Evolutionary conservation across 2,888 invertebrate genomes (phyloP).

Genomic region (Orchesella flavescens): DNA sequence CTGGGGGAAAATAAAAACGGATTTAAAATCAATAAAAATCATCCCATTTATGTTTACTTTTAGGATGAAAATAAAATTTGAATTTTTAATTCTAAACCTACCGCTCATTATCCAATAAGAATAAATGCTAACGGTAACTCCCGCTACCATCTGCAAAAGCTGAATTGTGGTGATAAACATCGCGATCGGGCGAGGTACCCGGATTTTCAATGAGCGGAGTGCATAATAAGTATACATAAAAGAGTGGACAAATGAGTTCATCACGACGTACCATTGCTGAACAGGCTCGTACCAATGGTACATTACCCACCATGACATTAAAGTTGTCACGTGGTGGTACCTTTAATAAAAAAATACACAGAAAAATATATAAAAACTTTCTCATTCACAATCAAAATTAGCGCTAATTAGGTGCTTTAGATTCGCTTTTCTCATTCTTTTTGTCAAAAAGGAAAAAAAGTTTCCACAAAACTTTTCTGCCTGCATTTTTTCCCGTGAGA

Average conservation of each 20-base stretch:
- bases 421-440: neutral
- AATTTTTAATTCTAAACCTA: conserved; percentile 8
- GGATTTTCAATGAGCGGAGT: conserved; percentile 61
- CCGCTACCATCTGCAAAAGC: conserved; percentile 68
- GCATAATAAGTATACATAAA: conserved; percentile 70
- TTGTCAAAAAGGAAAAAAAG: neutral
- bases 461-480: neutral
- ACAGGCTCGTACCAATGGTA: conserved; percentile 69
- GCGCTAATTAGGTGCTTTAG: neutral
- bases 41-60: neutral
- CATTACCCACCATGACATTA: conserved; percentile 70
- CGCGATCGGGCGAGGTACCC: conserved; percentile 65
- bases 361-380: no score
- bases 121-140: conserved; percentile 65
- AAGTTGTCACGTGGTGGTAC: conserved; percentile 69
- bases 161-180: conserved; percentile 69
- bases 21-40: neutral
- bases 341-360: conserved; percentile 26
- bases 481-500: no score
- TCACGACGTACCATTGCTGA: conserved; percentile 66
- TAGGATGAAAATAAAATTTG: no score
- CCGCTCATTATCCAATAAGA: conserved; percentile 65
- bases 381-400: no score
- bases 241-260: conserved; percentile 67
- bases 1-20: no score